Evolutionary conservation across 2,113 vertebrate species (phyloP).

Genomic region (Ariopsis seemanni): DNA sequence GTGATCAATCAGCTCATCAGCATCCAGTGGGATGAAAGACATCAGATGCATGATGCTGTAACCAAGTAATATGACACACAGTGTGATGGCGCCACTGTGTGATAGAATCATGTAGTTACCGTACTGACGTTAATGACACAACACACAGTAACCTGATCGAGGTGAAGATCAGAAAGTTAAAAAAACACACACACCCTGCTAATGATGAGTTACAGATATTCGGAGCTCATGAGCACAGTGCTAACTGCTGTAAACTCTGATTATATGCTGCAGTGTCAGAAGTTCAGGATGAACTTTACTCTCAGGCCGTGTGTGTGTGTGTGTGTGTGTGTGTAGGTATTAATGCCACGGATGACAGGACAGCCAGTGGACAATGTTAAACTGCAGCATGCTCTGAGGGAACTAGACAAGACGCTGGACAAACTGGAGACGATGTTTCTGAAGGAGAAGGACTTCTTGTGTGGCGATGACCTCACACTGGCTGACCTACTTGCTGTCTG

Average conservation of each 20-base stretch:
- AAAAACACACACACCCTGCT: neutral
- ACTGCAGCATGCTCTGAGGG: conserved; percentile 58
- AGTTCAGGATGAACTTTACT: neutral
- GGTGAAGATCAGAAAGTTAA: too few species aligned
- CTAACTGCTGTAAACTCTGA: neutral
- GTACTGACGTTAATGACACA: too few species aligned
- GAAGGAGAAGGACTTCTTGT: conserved; percentile 69
- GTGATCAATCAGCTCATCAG: neutral
- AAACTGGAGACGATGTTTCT: conserved; percentile 73
- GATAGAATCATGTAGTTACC: too few species aligned
- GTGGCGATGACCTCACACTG: conserved; percentile 72
- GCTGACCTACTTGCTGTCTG: conserved; percentile 74
- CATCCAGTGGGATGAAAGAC: neutral
- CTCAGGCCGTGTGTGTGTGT: neutral
- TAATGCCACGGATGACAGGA: conserved; percentile 55
- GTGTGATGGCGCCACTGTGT: neutral
- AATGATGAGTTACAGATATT: neutral
- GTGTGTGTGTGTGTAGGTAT: conserved; percentile 58
- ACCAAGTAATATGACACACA: neutral
- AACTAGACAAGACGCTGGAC: conserved; percentile 65
- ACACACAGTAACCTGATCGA: too few species aligned
- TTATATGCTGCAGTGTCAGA: neutral
- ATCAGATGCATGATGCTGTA: neutral
- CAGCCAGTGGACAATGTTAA: conserved; percentile 49
- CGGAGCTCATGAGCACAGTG: neutral